Base-by-base conservation (phyloP, 2,888 invertebrate genomes). In the Orgyia antiqua region DNA sequence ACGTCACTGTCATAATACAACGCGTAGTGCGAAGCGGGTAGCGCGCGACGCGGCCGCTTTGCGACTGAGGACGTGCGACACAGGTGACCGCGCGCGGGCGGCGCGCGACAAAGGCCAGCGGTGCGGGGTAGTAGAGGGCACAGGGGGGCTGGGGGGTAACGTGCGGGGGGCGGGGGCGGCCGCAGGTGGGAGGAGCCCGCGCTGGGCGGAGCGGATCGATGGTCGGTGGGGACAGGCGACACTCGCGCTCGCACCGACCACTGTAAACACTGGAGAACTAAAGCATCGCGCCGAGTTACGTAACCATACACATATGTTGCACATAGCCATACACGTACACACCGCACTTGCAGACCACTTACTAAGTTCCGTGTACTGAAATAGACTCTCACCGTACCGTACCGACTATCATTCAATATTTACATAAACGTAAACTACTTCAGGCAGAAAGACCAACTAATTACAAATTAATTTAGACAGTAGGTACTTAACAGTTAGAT, bases 61-160 rank as follows among this genome's bases (percentile, higher is more conserved):
- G 84, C 83, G 84, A 84, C 84, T 84, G 84, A 82, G 79, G 68
- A 87, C 88, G 66, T 88, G 80, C 68, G 88, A 86, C 70, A 88
- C 87, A 68, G 89, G 87, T 83, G 84, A 83, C 83, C 80, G 82
- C 68, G 76, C 79, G 82, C 74, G 68, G 87, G 77, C 73, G 67
- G 73, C 59, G 74, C 57, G 78, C 74, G 71, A 78, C 69, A 83
- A 70, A 71, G 78, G 71, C 74, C 67, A 64, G 63, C 83, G 79
- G 67, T 87, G 89, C 55, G 66, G 63, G 59, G 62, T 56, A 45
- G 55, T 46, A 63, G 54, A 63, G 61, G 45, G 58, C 42, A 53
- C 29, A 37, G 46, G 21, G 57, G 45, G 45, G 46, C 28, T 35
- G 34, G 57, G 45, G 42, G 42, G 40, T 46, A 39, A 47, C 43